A percentile compares a stretch with the other conserved stretches of the same genome.
Conservation (phyloP, 2,888 invertebrate genomes). For the Xestia sexstrigata region DNA sequence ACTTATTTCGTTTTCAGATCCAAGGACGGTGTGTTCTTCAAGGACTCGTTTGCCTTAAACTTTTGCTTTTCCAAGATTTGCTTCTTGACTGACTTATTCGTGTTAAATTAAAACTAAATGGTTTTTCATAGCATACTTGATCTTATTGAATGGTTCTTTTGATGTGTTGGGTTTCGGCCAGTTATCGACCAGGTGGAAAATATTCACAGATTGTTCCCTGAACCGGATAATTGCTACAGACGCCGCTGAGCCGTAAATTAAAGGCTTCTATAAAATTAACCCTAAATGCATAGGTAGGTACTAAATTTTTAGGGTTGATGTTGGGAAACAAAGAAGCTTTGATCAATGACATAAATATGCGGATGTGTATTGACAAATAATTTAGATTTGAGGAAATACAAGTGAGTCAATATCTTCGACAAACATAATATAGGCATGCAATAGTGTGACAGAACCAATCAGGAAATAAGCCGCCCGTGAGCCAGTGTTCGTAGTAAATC, state of each 20-base stretch:
- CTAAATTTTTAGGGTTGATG: not conserved
- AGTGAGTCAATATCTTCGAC: slow-evolving; percentile 13
- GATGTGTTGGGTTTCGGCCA: slow-evolving; percentile 65
- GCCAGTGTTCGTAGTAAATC: slow-evolving; percentile 70
- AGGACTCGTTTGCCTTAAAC: not conserved
- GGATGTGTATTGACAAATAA: not conserved
- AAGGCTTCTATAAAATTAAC: slow-evolving; percentile 43
- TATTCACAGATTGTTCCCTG: slow-evolving; percentile 71
- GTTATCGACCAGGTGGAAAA: slow-evolving; percentile 69
- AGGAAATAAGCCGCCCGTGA: slow-evolving; percentile 66
- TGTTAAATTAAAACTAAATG: slow-evolving; percentile 24
- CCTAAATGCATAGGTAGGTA: not conserved
- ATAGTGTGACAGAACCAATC: slow-evolving; percentile 68
- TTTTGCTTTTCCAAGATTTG: slow-evolving; percentile 20
- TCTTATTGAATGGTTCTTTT: slow-evolving; percentile 70
- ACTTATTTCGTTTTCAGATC: slow-evolving; percentile 19
- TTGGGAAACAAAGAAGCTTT: not conserved
- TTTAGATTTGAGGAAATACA: slow-evolving; percentile 5
- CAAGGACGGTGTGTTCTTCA: slow-evolving; percentile 13
- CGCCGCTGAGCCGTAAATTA: slow-evolving; percentile 59
- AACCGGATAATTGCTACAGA: slow-evolving; percentile 65
- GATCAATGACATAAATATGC: not conserved
- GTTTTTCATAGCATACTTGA: slow-evolving; percentile 44
- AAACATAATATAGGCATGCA: slow-evolving; percentile 37
- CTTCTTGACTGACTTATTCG: not conserved